Evolutionary conservation across 2,113 vertebrate genomes (phyloP).

Genomic region (Porphyrio hochstetteri): DNA sequence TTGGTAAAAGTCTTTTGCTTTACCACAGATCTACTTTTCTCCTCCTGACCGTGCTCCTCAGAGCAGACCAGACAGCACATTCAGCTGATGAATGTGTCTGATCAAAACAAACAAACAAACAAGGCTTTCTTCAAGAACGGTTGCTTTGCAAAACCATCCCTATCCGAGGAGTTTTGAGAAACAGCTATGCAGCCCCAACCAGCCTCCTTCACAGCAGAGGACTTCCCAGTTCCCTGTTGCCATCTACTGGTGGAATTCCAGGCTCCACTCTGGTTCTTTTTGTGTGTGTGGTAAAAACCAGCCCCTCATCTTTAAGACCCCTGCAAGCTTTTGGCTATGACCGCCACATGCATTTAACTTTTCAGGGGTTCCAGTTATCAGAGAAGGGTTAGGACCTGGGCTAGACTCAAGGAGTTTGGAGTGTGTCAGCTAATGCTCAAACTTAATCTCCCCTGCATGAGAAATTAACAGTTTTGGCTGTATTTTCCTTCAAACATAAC

Average conservation of each 20-base stretch:
- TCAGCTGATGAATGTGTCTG: background rate
- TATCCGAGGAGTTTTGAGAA: background rate
- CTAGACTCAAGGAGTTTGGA: background rate
- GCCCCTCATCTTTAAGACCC: background rate
- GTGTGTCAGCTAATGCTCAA: background rate
- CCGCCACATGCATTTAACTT: background rate
- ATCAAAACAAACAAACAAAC: background rate
- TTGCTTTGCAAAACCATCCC: background rate
- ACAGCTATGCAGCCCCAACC: background rate
- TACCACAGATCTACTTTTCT: background rate
- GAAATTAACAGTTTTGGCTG: background rate
- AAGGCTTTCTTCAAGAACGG: background rate
- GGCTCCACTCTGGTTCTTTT: background rate
- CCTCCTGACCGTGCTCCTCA: background rate
- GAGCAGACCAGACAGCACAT: background rate
- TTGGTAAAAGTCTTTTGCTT: background rate
- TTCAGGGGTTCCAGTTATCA: background rate
- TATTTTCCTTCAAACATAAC: background rate
- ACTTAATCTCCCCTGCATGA: background rate
- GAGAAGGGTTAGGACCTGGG: background rate
- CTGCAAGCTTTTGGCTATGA: background rate
- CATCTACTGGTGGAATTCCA: conserved; percentile 58
- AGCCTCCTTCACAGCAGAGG: background rate
- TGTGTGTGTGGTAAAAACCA: accelerated
- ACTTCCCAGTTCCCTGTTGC: conserved; percentile 39